A percentile compares a stretch with the other conserved stretches of the same genome.
phyloP scores from a whole-genome alignment of 2,888 invertebrate genomes.

The Eubasilissa splendida region DNA sequence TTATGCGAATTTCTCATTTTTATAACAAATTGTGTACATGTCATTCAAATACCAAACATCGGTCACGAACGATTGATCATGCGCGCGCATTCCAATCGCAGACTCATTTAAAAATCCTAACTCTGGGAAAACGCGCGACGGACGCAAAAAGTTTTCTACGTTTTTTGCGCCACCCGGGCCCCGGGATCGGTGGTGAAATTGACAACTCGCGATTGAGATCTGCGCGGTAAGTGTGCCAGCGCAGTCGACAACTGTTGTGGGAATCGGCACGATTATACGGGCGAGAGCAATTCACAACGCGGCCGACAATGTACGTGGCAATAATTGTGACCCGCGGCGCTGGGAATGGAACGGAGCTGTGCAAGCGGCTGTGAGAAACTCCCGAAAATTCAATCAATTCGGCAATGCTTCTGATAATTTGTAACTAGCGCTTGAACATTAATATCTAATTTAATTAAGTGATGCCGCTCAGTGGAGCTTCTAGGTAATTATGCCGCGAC shows the following conservation, averaged over 20 bases:
- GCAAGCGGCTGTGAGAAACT: slow-evolving; percentile 36
- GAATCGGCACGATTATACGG: slow-evolving; percentile 49
- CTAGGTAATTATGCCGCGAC: too few species aligned
- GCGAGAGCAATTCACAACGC: slow-evolving; percentile 19
- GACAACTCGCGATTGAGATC: slow-evolving; percentile 32
- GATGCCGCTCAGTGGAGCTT: too few species aligned
- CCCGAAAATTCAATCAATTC: slow-evolving; percentile 4
- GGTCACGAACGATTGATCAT: too few species aligned
- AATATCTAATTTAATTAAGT: too few species aligned
- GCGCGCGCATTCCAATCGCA: too few species aligned
- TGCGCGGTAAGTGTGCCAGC: slow-evolving; percentile 49
- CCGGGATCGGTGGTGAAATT: slow-evolving; percentile 32
- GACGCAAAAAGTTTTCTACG: background rate
- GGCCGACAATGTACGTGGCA: slow-evolving; percentile 12
- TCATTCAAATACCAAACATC: too few species aligned
- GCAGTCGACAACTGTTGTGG: slow-evolving; percentile 39
- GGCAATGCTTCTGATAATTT: too few species aligned
- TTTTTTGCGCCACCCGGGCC: background rate
- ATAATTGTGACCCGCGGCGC: slow-evolving; percentile 12
- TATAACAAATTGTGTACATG: too few species aligned
- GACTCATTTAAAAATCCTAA: too few species aligned
- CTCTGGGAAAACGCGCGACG: too few species aligned
- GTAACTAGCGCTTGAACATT: too few species aligned
- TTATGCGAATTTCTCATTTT: too few species aligned
- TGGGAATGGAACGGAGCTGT: slow-evolving; percentile 21